Conservation (phyloP, 2,888 invertebrate genomes). For the Sarcophaga variegata region DNA sequence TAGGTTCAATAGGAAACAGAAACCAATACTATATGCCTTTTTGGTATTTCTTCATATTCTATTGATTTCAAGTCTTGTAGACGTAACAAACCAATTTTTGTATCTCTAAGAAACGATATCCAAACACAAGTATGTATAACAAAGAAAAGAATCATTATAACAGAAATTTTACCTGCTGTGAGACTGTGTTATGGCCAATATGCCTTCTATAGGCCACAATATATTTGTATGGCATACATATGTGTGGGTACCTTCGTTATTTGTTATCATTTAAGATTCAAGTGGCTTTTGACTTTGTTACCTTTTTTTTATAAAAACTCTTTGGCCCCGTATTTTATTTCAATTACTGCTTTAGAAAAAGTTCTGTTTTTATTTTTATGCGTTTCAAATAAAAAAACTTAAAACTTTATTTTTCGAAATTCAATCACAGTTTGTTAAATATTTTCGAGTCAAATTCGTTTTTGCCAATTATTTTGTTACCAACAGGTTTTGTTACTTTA, state of each 20-base stretch:
- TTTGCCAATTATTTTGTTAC: conserved; percentile 1
- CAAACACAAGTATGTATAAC: neutral
- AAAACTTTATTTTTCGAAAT: conserved; percentile 35
- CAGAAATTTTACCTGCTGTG: conserved; percentile 49
- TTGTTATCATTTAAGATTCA: conserved; percentile 31
- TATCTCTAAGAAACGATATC: neutral
- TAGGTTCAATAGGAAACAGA: too few relatives aligned
- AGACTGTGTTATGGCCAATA: neutral
- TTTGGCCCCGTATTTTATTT: conserved; percentile 37
- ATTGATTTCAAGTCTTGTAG: conserved; percentile 13
- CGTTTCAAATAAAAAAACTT: conserved; percentile 1
- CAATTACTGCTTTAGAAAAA: conserved; percentile 22
- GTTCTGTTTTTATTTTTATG: neutral
- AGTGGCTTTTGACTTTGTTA: conserved; percentile 28
- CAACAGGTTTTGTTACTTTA: conserved; percentile 17
- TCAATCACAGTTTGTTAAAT: conserved; percentile 34
- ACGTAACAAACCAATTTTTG: neutral
- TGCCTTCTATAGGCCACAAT: neutral
- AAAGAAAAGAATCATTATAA: conserved; percentile 16
- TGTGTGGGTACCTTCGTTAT: neutral
- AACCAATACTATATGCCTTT: too few relatives aligned
- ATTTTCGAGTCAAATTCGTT: neutral
- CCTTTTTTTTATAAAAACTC: neutral
- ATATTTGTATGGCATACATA: neutral
- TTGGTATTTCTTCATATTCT: neutral